Base-by-base conservation (phyloP, 2,888 invertebrate species). In the Serrognathus titanus region DNA sequence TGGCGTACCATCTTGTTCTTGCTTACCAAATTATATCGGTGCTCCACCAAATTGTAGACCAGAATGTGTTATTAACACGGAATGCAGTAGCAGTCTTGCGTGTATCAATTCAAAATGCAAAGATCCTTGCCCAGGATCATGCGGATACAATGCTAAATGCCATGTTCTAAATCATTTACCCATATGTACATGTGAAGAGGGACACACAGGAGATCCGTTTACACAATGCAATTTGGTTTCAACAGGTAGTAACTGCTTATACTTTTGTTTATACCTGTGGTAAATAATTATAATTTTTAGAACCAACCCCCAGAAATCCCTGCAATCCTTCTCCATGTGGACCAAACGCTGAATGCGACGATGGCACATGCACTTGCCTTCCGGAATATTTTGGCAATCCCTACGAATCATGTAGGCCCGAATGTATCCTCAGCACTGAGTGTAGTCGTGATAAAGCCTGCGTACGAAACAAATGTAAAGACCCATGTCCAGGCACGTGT, bases 41-140 rank as follows among this genome's bases (percentile, higher is more conserved):
- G 82, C 85, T 13, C 92, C 89, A 53, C 91, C 91, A 1, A 84
- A 83, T 53, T 92, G 91, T 70, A 82, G 90, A 58, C 91, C 91
- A 1, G 90, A 92, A 76, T 92, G 92, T 73, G 85, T 87, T 1
- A 79, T 90, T 4, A 90, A 87, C 71, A 87, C 89, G 0, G 92
- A 92, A 75, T 92, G 92, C 70, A 85, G 88, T 47, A 87, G 87
- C 58, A 85, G 87, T 50, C 80, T 87, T 57, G 90, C 90, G 8
- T 90, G 92, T 67, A 85, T 91, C 39, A 86, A 88, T 69, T 87
- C 88, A 71, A 89, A 85, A 76, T 93, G 93, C 74, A 82, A 84
- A 71, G 89, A 92, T 78, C 92, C 92, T 24, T 93, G 92, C 64
- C 85, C 87, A 10, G 90, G 91, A 8, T 90, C 91, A 0, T 92